These are phyloP conservation scores for Griposia aprilina DNA, from an alignment of 2,888 invertebrate species.

Conservation along the genomic window DNA sequence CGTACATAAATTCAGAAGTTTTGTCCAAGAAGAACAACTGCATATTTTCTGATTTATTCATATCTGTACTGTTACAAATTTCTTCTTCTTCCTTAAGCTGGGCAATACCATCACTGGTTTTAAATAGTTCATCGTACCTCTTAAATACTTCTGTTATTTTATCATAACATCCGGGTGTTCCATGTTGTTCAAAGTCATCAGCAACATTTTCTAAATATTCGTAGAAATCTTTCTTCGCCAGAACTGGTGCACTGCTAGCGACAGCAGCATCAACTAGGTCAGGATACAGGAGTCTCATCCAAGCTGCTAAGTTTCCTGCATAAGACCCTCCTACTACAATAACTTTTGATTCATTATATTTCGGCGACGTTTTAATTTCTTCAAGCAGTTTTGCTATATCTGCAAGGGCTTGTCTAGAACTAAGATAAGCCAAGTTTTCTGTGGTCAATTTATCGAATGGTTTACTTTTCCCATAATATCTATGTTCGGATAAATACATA, in stretches of 20 bases:
- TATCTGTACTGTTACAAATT: constrained; percentile 80
- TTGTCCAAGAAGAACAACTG: constrained; percentile 82
- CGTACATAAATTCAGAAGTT: constrained; percentile 74
- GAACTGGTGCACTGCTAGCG: constrained; percentile 85
- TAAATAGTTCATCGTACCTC: constrained; percentile 76
- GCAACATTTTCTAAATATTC: constrained; percentile 85
- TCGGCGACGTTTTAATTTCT: constrained; percentile 72
- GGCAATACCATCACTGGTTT: constrained; percentile 75
- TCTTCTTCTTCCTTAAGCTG: constrained; percentile 80
- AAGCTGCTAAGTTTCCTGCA: constrained; percentile 85
- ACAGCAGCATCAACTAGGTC: constrained; percentile 83
- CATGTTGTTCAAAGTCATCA: constrained; percentile 81
- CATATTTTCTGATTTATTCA: constrained; percentile 77
- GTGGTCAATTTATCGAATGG: constrained; percentile 77
- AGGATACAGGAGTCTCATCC: constrained; percentile 84
- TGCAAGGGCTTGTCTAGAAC: constrained; percentile 82
- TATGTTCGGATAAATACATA: constrained; percentile 82
- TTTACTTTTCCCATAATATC: constrained; percentile 85
- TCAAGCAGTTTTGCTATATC: constrained; percentile 79
- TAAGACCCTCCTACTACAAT: constrained; percentile 86
- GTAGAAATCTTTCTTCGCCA: constrained; percentile 83
- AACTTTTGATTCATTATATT: constrained; percentile 79
- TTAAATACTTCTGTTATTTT: constrained; percentile 76
- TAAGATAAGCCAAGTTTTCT: constrained; percentile 80
- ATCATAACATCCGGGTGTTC: constrained; percentile 76